Evolutionary conservation across 2,797 vertebrate genomes (phyloP).

Genomic region (Carduelis carduelis): DNA sequence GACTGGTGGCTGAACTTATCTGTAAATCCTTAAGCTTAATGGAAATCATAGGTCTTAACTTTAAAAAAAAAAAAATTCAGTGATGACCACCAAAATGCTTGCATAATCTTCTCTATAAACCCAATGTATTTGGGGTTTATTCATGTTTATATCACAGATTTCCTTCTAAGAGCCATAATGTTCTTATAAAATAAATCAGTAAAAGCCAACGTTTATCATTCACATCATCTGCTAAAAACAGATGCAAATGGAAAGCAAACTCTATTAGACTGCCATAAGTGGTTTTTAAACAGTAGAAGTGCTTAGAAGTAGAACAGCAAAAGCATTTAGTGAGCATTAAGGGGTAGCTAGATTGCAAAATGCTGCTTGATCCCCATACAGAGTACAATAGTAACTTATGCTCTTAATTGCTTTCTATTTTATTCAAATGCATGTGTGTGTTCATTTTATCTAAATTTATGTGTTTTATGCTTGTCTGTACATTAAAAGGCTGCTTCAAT

Average conservation of each 20-base stretch:
- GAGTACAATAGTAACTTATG: neutral
- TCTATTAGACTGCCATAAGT: neutral
- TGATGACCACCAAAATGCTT: neutral
- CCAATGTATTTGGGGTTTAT: neutral
- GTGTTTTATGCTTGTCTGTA: neutral
- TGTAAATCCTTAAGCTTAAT: constrained; percentile 8
- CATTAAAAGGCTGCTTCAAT: neutral
- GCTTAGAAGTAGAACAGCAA: neutral
- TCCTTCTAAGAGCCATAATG: neutral
- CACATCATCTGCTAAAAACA: neutral
- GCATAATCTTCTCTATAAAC: neutral
- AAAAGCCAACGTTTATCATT: constrained; percentile 6
- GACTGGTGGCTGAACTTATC: neutral
- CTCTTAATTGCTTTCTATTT: neutral
- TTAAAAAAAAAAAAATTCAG: neutral
- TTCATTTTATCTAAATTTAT: neutral
- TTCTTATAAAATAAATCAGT: constrained; percentile 40
- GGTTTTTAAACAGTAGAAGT: neutral
- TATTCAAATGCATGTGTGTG: neutral
- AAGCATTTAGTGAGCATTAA: neutral
- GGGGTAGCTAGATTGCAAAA: neutral
- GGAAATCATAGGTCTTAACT: neutral
- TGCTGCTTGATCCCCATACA: neutral
- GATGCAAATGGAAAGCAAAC: constrained; percentile 25
- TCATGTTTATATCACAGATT: constrained; percentile 3